Evolutionary conservation across 2,113 vertebrate genomes (phyloP).

Genomic region (Istiophorus platypterus): DNA sequence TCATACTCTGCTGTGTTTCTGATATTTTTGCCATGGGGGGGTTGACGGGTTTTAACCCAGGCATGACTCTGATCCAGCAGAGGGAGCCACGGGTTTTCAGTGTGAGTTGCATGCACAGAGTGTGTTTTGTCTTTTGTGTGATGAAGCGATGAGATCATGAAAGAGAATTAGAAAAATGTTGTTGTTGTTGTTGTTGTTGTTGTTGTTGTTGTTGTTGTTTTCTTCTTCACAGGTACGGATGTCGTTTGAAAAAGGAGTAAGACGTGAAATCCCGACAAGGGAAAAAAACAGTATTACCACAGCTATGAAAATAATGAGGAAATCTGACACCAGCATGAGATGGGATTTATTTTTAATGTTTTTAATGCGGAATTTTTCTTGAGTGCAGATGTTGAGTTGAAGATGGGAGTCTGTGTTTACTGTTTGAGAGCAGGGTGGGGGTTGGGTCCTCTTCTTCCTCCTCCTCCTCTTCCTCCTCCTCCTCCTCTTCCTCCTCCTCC

Average conservation of each 20-base stretch:
- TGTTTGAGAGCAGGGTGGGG: neutral
- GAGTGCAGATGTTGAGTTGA: neutral
- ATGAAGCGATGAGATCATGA: neutral
- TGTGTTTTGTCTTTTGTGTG: neutral
- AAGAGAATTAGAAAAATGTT: neutral
- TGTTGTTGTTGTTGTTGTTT: neutral
- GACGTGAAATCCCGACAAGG: neutral
- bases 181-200: neutral
- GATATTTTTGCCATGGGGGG: neutral
- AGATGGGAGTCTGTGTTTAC: constrained; percentile 29
- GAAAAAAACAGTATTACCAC: neutral
- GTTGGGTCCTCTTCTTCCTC: too few relatives aligned
- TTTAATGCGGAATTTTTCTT: too few relatives aligned
- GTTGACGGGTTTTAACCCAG: neutral
- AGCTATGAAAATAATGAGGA: too few relatives aligned
- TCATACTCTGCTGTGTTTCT: neutral
- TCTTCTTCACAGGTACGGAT: neutral
- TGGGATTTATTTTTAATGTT: neutral
- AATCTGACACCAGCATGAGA: neutral
- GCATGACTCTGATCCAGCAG: constrained; percentile 21
- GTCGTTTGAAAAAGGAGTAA: neutral
- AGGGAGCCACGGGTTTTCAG: constrained; percentile 9
- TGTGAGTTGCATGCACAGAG: neutral
- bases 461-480: too few relatives aligned
- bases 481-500: too few relatives aligned